Base-by-base conservation (phyloP, 1,140 invertebrate species). In the Bathynomus jamesi region DNA sequence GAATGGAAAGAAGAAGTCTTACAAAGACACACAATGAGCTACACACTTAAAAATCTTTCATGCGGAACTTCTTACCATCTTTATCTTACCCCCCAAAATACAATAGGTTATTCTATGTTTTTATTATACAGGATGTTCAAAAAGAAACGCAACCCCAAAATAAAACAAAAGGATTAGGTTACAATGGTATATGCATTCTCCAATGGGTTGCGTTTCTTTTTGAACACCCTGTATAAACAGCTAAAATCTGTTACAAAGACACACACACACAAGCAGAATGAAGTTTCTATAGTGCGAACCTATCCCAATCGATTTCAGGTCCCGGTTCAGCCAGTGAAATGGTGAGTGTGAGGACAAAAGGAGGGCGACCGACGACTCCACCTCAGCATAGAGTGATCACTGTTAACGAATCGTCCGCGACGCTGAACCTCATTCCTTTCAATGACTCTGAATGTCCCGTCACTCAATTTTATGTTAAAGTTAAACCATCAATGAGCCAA, bases 1-100 rank as follows among this genome's bases (percentile, higher is more conserved):
- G 84, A 85, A 28, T 88, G 87, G 87, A 83, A 85, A 70, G 85
- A 86, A 74, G 82, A 84, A 24, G 81, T 81, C 76, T 72, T 85
- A 32, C 83, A 81, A 64, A 81, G 80, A 13, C 72, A 76, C 67
- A 61, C 73, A 46, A 73, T 65, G 13, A 67, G 73, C 62, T 76
- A 72, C 62, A 76, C 71, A 7, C 69, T 76, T 13, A 40, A 46
- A 31, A 71, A 69, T 7, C 69, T 76, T 7, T 68, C 53, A 62
- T 84, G 83, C 76, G 83, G 83, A 11, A 82, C 82, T 0, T 69
- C 75, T 25, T 83, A 84, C 72, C 80, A 80, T 63, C 82, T 83
- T 68, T 79, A 80, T 21, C 73, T 83, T 46, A 79, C 78, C 7
- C 79, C 83, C 21, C 78, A 78, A 61, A 83, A 83, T 74, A 76